Base-by-base conservation (phyloP, 2,797 vertebrate genomes). In the Lacerta bilineata region DNA sequence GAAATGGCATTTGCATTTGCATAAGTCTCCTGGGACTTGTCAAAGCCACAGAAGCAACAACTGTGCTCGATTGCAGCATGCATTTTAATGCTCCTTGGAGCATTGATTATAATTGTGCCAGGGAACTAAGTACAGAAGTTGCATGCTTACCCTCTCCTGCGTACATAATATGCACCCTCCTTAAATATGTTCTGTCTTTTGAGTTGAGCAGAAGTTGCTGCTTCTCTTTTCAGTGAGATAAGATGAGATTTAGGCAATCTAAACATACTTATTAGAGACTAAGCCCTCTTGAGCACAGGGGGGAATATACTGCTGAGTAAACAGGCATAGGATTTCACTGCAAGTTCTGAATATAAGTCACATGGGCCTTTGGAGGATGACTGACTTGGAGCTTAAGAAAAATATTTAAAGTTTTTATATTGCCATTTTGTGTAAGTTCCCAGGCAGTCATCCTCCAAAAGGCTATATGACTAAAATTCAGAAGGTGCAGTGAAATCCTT, bases 61-160 rank as follows among this genome's bases (percentile, higher is more conserved):
- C 27, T n/a, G 90, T 83, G 2, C 29, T 39, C 82, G 93, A 88
- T 97, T 96, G 96, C 97, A 96, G 89, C 96, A 96, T 94, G 89
- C 87, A 78, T 77, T 87, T 85, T 1, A 15, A 17, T 87, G n/a
- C 89, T 90, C 96, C 95, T 91, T 46, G 0, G 93, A 90, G 95
- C 91, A 36, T 41, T 25, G 10, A 1, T 13, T 61, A 55, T 43
- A 2, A 39, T 11, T 8, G 33, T 90, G 61, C 87, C 33, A 82
- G 95, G 94, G 87, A 88, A 76, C 66, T 83, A 85, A 76, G 71
- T 84, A 76, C 80, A 0, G 23, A 61, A 81, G 71, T 18, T 69
- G 78, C 71, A 89, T 86, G 43, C 59, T 89, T 18, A 36, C n/a
- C 18, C 78, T 85, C n/a, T 39, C 41, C 33, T 75, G 43, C 39